Percentiles rank a stretch among this genome's conserved stretches.
Evolutionary conservation across 2,797 vertebrate genomes (phyloP).

Genomic region (Anableps anableps): DNA sequence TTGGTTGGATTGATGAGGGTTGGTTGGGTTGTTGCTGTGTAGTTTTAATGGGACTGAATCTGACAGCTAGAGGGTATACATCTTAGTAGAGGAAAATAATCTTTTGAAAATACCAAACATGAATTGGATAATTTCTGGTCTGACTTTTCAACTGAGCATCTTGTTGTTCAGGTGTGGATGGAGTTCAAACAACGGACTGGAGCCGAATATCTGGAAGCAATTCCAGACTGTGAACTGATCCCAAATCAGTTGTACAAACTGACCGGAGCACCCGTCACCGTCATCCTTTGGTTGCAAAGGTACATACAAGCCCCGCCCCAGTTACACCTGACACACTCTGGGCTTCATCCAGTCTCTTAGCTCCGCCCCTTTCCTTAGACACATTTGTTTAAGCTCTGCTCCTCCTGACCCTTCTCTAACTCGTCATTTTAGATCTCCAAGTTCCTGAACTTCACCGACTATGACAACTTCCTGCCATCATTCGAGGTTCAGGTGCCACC

Average conservation of each 20-base stretch:
- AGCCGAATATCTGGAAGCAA: conserved; percentile 10
- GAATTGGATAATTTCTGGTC: not conserved
- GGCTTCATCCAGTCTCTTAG: too few relatives aligned
- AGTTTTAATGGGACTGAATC: too few relatives aligned
- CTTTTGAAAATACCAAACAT: too few relatives aligned
- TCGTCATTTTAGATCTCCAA: conserved; percentile 22
- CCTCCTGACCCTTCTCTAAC: not conserved
- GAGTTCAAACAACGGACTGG: conserved; percentile 18
- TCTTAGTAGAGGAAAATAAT: too few relatives aligned
- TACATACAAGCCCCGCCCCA: not conserved
- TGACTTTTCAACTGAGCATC: not conserved
- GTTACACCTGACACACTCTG: not conserved
- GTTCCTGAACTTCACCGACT: conserved; percentile 35
- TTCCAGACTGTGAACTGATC: conserved; percentile 35
- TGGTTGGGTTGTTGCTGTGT: too few relatives aligned
- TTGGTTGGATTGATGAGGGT: too few relatives aligned
- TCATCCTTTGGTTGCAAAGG: conserved; percentile 39
- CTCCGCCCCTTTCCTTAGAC: too few relatives aligned
- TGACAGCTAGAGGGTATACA: too few relatives aligned
- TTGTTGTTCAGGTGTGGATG: conserved; percentile 24
- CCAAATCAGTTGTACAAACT: conserved; percentile 35
- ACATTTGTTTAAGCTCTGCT: not conserved
- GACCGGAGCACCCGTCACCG: not conserved
- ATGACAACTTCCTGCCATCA: conserved; percentile 24
- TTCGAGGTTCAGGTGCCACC: conserved; percentile 23